Base-by-base conservation (phyloP, 2,888 invertebrate species). In the Orchesellides sinensis region DNA sequence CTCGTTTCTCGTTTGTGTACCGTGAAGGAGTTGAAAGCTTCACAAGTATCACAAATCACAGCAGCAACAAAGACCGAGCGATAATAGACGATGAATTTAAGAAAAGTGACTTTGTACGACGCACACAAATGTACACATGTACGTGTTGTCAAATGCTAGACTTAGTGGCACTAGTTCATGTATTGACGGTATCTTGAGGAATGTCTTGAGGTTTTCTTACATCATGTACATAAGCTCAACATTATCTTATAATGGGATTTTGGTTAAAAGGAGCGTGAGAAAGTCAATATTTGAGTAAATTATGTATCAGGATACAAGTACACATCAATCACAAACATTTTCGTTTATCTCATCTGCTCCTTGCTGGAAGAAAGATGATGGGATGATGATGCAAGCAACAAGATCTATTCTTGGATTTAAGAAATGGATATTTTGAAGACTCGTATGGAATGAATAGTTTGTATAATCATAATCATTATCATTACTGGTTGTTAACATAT, bases 251-350 rank as follows among this genome's bases (percentile, higher is more conserved):
- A 56, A 25, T 56, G 56, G n/a, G 56, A 25, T 23, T 56, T 40
- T 40, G 40, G 27, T 27, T n/a, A 56, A 23, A 56, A 56, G 56
- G 29, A 77, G 45, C 77, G 77, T 77, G 77, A 56, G 77, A 77
- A 77, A 68, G 77, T 77, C 77, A 77, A 77, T 77, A 77, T 77
- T 77, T 77, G 68, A 56, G 32, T 59, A 32, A 47, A 47, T 49
- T 47, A 49, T 52, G 69, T 52, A 29, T 40, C 35, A 29, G 21
- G 56, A 32, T 32, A 59, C 59, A 59, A 40, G 47, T 40, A 21
- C 3, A 25, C 66, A 66, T 66, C 66, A 40, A 66, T 66, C 66
- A 66, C n/a, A 19, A 45, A 14, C 45, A 56, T 25, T 56, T 56
- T 49, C 17, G 14, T 19, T 14, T 25, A 56, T 23, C 21, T 56